A percentile compares a stretch with the other conserved stretches of the same genome.
Evolutionary conservation across 2,113 vertebrate species (phyloP).

Genomic region (Rhinolophus sinicus): DNA sequence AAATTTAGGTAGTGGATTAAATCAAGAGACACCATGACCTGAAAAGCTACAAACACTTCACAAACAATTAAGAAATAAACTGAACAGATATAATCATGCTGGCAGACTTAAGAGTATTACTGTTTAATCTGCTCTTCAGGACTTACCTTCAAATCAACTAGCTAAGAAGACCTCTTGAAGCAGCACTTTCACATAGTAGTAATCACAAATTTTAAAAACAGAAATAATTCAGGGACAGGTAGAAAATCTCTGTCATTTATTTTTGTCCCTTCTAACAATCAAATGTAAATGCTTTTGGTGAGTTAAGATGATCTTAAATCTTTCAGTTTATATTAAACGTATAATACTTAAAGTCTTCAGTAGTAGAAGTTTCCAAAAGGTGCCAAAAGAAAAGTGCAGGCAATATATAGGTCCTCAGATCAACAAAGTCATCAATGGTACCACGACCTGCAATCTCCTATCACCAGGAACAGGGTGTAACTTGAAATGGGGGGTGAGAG

Average conservation of each 20-base stretch:
- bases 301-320: conserved; percentile 24
- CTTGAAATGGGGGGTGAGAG: conserved; percentile 30
- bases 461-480: conserved; percentile 13
- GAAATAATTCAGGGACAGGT: background rate
- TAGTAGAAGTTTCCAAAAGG: background rate
- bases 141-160: conserved; percentile 12
- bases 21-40: background rate
- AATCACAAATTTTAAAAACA: conserved; percentile 27
- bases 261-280: background rate
- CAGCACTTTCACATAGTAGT: background rate
- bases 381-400: background rate
- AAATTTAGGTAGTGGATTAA: conserved; percentile 26
- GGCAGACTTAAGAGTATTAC: background rate
- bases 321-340: conserved; percentile 45
- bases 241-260: background rate
- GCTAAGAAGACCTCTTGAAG: background rate
- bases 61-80: background rate
- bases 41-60: conserved; percentile 1
- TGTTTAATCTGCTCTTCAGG: conserved; percentile 12
- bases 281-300: conserved; percentile 39
- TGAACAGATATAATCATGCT: background rate
- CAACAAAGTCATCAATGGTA: background rate
- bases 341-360: background rate
- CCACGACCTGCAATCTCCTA: background rate
- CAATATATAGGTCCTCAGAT: background rate